phyloP scores from a whole-genome alignment of 1,140 invertebrate species.

The Scaptomyza montana region DNA sequence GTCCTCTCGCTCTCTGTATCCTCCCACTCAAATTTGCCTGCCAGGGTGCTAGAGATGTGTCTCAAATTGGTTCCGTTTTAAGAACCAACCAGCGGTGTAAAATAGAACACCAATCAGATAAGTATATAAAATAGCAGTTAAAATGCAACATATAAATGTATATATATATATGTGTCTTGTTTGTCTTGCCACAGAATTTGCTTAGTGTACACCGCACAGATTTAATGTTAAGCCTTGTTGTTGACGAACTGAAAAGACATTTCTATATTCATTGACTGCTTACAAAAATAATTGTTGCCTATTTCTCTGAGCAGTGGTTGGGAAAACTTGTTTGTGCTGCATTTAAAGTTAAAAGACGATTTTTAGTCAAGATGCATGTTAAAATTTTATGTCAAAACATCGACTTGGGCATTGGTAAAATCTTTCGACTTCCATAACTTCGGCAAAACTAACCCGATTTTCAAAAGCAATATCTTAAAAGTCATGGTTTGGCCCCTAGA shows the following conservation, averaged over 20 bases:
- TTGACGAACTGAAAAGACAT: background rate
- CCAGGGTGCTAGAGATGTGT: constrained; percentile 15
- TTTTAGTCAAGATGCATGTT: too few relatives aligned
- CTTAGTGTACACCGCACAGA: constrained; percentile 1
- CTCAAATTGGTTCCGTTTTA: constrained; percentile 49
- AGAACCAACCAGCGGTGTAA: constrained; percentile 41
- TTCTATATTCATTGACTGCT: constrained; percentile 39
- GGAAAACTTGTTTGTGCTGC: background rate
- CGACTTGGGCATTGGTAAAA: too few relatives aligned
- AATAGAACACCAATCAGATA: constrained; percentile 58
- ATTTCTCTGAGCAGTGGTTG: constrained; percentile 39
- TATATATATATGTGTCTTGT: too few relatives aligned
- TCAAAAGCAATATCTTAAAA: too few relatives aligned
- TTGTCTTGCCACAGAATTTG: constrained; percentile 34
- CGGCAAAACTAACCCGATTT: too few relatives aligned
- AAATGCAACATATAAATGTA: constrained; percentile 23
- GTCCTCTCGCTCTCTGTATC: background rate
- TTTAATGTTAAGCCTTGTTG: constrained; percentile 3
- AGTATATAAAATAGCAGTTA: constrained; percentile 71
- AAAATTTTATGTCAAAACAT: too few relatives aligned
- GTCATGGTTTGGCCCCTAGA: too few relatives aligned
- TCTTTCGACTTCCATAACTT: too few relatives aligned
- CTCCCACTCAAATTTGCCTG: constrained; percentile 1
- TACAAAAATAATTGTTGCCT: constrained; percentile 38
- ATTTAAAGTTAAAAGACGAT: too few relatives aligned